Evolutionary conservation across 2,888 invertebrate genomes (phyloP).

Genomic region (Polymixis flavicincta): DNA sequence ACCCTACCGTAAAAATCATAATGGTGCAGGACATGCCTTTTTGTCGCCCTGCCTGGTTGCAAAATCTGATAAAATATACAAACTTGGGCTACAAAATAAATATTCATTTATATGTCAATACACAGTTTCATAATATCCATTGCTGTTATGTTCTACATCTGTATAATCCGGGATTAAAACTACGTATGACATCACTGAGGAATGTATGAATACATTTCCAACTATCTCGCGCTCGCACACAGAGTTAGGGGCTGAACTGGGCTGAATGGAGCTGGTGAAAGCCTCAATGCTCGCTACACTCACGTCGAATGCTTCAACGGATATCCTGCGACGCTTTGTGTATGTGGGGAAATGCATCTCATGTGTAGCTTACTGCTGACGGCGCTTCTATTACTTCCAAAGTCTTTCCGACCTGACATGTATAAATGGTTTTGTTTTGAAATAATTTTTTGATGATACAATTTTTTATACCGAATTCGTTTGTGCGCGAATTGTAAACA

Average conservation of each 20-base stretch:
- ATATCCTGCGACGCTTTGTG: constrained; percentile 58
- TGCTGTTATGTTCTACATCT: background rate
- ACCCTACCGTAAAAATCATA: constrained; percentile 37
- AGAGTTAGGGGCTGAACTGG: constrained; percentile 16
- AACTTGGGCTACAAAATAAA: background rate
- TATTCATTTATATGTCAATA: background rate
- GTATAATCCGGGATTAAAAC: constrained; percentile 28
- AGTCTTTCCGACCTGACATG: constrained; percentile 2
- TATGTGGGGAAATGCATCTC: constrained; percentile 55
- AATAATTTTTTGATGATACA: background rate
- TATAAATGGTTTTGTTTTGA: background rate
- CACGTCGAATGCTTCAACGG: constrained; percentile 49
- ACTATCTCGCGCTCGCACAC: constrained; percentile 17
- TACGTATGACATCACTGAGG: background rate
- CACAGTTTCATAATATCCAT: background rate
- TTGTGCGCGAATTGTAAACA: background rate
- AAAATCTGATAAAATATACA: background rate
- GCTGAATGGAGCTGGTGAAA: constrained; percentile 46
- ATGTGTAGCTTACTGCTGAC: constrained; percentile 36
- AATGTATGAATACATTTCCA: background rate
- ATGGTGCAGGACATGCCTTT: background rate
- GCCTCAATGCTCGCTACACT: constrained; percentile 9
- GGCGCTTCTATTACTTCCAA: constrained; percentile 28
- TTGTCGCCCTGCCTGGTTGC: background rate
- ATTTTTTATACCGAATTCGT: background rate